Evolutionary conservation across 1,140 invertebrate genomes (phyloP).

Genomic region (Euglossa dilemma): DNA sequence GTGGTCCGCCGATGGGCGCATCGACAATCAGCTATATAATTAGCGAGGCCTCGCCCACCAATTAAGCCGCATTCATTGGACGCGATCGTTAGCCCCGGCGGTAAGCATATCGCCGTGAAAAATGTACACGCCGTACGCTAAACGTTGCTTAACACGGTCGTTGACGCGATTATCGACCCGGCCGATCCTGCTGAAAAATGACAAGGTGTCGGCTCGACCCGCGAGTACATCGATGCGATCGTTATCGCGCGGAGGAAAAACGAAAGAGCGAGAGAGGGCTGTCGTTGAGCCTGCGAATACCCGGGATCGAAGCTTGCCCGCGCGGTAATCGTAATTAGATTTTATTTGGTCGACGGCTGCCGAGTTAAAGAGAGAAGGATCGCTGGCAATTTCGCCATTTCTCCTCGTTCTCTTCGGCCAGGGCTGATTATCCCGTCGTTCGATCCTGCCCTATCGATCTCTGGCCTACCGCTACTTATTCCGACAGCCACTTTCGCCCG

Average conservation of each 20-base stretch:
- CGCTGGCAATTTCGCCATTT: not conserved
- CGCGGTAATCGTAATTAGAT: not conserved
- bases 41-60: conserved; percentile 68
- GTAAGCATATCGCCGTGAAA: conserved; percentile 56
- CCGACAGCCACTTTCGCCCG: not conserved
- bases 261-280: not conserved
- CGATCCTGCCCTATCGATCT: not conserved
- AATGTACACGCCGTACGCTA: conserved; percentile 45
- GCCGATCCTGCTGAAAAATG: conserved; percentile 17
- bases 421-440: not conserved
- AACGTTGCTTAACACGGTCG: conserved; percentile 56
- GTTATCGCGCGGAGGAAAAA: conserved; percentile 14
- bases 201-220: not conserved
- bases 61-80: conserved; percentile 69
- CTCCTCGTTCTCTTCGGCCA: too few relatives aligned
- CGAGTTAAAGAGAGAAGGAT: not conserved
- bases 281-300: not conserved
- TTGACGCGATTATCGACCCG: conserved; percentile 52
- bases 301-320: too few relatives aligned
- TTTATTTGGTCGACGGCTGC: not conserved
- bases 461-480: not conserved
- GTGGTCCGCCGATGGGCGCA: conserved; percentile 60
- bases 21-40: conserved; percentile 72
- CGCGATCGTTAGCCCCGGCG: conserved; percentile 43
- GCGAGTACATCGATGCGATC: not conserved